Conservation (phyloP, 2,113 vertebrate species). For the Dipodomys merriami region DNA sequence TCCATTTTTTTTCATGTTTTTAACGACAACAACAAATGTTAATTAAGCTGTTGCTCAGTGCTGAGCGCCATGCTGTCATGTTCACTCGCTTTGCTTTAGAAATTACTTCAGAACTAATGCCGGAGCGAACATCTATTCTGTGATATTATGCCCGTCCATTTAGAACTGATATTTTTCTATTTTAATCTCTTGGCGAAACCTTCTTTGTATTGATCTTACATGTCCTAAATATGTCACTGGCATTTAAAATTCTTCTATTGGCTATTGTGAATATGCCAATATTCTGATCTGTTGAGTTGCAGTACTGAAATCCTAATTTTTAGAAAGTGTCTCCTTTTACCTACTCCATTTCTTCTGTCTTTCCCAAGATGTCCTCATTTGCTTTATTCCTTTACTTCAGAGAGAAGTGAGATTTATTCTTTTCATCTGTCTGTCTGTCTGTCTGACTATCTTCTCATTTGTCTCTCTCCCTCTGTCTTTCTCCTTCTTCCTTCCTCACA, state of each 20-base stretch:
- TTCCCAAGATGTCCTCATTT: neutral
- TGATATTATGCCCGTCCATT: neutral
- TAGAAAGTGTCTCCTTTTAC: neutral
- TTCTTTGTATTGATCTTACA: neutral
- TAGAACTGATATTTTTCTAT: neutral
- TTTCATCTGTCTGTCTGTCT: neutral
- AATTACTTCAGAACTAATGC: neutral
- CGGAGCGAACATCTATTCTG: neutral
- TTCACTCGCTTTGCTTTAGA: neutral
- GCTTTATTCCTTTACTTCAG: neutral
- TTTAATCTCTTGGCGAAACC: neutral
- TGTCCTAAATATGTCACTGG: constrained; percentile 23
- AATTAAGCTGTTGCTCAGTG: neutral
- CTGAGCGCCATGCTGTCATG: neutral
- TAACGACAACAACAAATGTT: neutral
- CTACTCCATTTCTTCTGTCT: neutral
- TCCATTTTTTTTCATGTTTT: constrained; percentile 11
- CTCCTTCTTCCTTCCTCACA: neutral
- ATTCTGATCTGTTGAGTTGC: constrained; percentile 13
- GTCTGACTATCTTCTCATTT: neutral
- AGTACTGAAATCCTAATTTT: neutral
- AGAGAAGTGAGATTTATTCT: neutral
- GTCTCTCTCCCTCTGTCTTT: neutral
- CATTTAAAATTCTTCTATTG: neutral
- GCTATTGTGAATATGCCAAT: neutral